Percentiles rank a stretch among this genome's conserved stretches.
Evolutionary conservation across 2,113 vertebrate species (phyloP).

Genomic region (Melanostigma gelatinosum): DNA sequence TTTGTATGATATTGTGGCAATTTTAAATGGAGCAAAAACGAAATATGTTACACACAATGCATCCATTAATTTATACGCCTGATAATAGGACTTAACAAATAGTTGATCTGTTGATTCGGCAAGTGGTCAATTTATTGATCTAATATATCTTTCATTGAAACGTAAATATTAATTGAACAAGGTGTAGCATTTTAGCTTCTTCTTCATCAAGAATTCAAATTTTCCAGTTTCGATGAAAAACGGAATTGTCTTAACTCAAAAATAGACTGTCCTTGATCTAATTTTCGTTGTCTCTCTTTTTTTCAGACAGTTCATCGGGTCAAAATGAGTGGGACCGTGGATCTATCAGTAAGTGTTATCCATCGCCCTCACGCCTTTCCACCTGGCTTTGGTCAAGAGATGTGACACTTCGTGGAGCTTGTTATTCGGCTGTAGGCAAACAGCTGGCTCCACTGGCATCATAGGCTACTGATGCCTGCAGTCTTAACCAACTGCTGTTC

Average conservation of each 20-base stretch:
- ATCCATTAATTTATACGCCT: background rate
- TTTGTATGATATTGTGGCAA: background rate
- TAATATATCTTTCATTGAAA: background rate
- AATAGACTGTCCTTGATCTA: background rate
- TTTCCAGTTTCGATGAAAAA: background rate
- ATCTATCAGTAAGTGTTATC: slow-evolving; percentile 66
- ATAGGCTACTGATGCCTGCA: background rate
- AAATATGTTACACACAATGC: background rate
- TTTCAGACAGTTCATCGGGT: slow-evolving; percentile 54
- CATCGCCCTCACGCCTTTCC: slow-evolving; percentile 29
- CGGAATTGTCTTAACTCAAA: background rate
- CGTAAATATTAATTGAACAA: background rate
- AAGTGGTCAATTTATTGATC: background rate
- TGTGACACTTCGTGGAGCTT: slow-evolving; percentile 35
- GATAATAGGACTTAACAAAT: background rate
- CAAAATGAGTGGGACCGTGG: slow-evolving; percentile 36
- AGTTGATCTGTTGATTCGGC: background rate
- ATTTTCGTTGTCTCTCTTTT: slow-evolving; percentile 42
- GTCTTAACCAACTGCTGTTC: background rate
- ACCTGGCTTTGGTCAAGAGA: slow-evolving; percentile 46
- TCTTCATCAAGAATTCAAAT: background rate
- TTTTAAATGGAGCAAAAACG: slow-evolving; percentile 15
- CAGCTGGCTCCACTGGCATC: slow-evolving; percentile 35
- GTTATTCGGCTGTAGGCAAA: slow-evolving; percentile 43
- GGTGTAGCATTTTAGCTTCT: background rate